These are phyloP conservation scores for Luehdorfia chinensis DNA, from an alignment of 1,140 invertebrate genomes.

Conservation along the genomic window DNA sequence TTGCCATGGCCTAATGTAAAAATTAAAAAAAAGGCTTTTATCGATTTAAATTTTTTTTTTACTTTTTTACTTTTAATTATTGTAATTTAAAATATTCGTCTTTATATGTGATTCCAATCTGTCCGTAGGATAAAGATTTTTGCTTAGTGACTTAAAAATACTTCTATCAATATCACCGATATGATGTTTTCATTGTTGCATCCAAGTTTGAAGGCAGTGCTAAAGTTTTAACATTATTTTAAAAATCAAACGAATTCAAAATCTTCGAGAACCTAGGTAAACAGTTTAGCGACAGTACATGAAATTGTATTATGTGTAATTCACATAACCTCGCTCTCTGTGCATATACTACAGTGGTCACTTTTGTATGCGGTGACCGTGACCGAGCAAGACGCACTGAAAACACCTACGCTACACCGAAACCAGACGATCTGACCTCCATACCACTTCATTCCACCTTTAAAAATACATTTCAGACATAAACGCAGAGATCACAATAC, in stretches of 20 bases:
- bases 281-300: conserved; percentile 6
- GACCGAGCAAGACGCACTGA: conserved; percentile 38
- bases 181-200: too few species aligned
- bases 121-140: too few species aligned
- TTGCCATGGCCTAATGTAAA: too few species aligned
- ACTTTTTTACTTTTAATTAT: too few species aligned
- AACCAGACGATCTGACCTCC: conserved; percentile 37
- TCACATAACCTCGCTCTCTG: conserved; percentile 25
- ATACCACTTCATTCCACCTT: conserved; percentile 20
- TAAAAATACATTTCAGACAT: conserved; percentile 21
- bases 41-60: too few species aligned
- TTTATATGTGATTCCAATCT: too few species aligned
- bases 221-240: too few species aligned
- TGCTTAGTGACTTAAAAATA: too few species aligned
- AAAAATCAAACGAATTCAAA: not conserved
- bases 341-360: conserved; percentile 42
- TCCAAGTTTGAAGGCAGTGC: too few species aligned
- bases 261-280: conserved; percentile 19
- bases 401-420: conserved; percentile 44
- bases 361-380: conserved; percentile 39
- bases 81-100: too few species aligned
- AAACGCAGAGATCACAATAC: conserved; percentile 25
- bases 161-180: too few species aligned
- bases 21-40: too few species aligned
- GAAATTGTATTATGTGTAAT: conserved; percentile 1